Evolutionary conservation across 2,797 vertebrate genomes (phyloP), one percentile per base, ranked within the genome.

Genomic region (Dendrocincla fuliginosa): DNA sequence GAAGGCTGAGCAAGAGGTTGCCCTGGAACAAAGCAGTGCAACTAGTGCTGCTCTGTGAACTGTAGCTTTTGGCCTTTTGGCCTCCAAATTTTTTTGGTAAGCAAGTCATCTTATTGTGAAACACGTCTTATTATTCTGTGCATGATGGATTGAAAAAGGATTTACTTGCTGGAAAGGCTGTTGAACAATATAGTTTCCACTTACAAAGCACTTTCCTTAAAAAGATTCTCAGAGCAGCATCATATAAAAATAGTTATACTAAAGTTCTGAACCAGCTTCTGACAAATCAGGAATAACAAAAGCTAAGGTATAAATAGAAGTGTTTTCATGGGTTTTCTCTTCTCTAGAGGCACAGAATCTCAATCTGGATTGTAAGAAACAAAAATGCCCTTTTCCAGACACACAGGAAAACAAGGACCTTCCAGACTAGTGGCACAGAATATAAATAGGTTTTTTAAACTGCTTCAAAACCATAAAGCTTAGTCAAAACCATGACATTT

Each of bases 121-220:
- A 96, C 60, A 44, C 87, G 56, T 88, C 92, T 92, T 63, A 95
- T 96, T 91, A 90, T 93, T 92, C 90, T 68, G 63, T 33, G 39
- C 71, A 56, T 94, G 92, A 96, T 69, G 95, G 94, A 96, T 74
- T 95, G 94, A 87, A 95, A 97, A 96, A 80, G 67, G 85, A 94
- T 93, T 95, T 87, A 89, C 75, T 91, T 96, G 89, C 94, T 97
- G 95, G 90, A 95, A 97, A 95, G 95, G 25, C 75, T 44, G 89
- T 92, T 95, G 93, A 91, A 97, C 90, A 96, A 94, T 96, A 92
- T 91, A 81, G 94, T 96, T 97, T 97, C 97, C 79, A 97, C 94
- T 98, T 97, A 96, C 94, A 96, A 98, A 97, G 96, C 95, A 97
- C 95, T 97, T 97, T 97, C 96, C 95, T 94, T 97, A 95, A 96